These are phyloP conservation scores for Oligia fasciuncula DNA, from an alignment of 2,888 invertebrate genomes.

Conservation along the genomic window DNA sequence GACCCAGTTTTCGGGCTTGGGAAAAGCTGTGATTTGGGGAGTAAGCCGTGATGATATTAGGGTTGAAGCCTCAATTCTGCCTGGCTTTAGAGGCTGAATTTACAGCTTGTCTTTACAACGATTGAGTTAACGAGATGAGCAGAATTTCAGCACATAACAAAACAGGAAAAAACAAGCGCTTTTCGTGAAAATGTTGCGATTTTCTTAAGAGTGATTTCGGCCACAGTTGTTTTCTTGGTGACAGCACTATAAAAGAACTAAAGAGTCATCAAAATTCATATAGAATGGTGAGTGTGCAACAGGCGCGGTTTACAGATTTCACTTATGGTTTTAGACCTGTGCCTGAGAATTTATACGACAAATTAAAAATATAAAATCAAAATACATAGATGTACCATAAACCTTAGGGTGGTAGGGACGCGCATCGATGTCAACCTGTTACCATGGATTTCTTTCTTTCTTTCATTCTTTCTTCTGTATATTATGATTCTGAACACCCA, in stretches of 20 bases:
- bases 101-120: slow-evolving; percentile 9
- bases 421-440: too few species aligned
- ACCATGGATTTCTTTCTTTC: too few species aligned
- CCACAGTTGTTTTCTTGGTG: neutral
- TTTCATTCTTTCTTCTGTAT: too few species aligned
- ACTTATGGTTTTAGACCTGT: neutral
- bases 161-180: neutral
- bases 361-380: too few species aligned
- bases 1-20: slow-evolving; percentile 41
- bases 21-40: slow-evolving; percentile 41
- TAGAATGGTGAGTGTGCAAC: neutral
- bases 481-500: too few species aligned
- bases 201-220: neutral
- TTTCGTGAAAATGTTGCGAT: neutral
- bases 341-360: neutral
- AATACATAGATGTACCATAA: neutral
- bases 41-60: slow-evolving; percentile 52
- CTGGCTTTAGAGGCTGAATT: slow-evolving; percentile 18
- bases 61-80: slow-evolving; percentile 43
- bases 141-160: neutral
- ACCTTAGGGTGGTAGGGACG: too few species aligned
- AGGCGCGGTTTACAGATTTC: slow-evolving; percentile 2
- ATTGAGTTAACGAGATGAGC: neutral
- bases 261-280: slow-evolving; percentile 12
- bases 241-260: neutral